Percentiles rank a stretch among this genome's conserved stretches.
Evolutionary conservation across 2,797 vertebrate genomes (phyloP).

Genomic region (Enteromius paludinosus): DNA sequence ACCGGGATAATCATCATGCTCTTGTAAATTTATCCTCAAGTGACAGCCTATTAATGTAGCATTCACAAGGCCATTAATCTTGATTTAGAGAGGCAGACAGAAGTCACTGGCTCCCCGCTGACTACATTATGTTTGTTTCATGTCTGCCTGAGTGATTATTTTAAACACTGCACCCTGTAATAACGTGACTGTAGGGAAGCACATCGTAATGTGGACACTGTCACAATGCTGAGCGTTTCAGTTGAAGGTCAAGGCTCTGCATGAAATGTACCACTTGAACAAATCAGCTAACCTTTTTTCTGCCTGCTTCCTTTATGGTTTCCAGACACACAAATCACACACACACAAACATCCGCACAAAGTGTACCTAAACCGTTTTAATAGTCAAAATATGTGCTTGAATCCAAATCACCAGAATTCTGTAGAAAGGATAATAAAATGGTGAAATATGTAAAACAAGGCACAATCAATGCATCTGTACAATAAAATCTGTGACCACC

Average conservation of each 20-base stretch:
- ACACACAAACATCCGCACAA: background rate
- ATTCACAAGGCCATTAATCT: conserved; percentile 47
- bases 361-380: background rate
- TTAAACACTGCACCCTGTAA: conserved; percentile 49
- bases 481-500: background rate
- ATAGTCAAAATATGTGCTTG: background rate
- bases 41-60: conserved; percentile 40
- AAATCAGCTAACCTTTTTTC: conserved; percentile 3
- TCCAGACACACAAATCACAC: background rate
- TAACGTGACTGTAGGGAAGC: conserved; percentile 23
- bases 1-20: conserved; percentile 38
- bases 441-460: background rate
- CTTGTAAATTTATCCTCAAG: conserved; percentile 43
- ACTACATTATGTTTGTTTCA: conserved; percentile 75
- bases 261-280: conserved; percentile 10
- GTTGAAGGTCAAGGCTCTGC: background rate
- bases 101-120: conserved; percentile 65
- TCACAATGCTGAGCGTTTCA: background rate
- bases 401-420: background rate
- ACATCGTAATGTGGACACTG: background rate
- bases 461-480: background rate
- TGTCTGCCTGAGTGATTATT: conserved; percentile 72
- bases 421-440: background rate
- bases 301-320: background rate
- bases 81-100: conserved; percentile 44